Conservation (phyloP, 2,888 invertebrate genomes). For the Oithona nana region DNA sequence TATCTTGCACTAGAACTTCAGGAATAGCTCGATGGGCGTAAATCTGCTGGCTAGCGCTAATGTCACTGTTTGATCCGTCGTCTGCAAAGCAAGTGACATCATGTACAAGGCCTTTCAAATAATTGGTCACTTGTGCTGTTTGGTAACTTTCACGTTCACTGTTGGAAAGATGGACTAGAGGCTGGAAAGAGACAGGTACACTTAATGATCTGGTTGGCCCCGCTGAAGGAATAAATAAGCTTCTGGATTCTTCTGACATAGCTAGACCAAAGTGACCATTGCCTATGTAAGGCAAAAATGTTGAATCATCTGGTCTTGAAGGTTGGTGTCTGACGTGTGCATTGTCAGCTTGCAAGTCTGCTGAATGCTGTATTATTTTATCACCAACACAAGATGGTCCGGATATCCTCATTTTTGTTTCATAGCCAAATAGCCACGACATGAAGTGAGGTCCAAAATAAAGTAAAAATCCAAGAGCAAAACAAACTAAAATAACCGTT, state of each 20-base stretch:
- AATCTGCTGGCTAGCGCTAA: constrained; percentile 32
- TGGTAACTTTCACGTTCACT: constrained; percentile 23
- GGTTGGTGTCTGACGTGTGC: not conserved
- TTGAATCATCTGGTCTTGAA: not conserved
- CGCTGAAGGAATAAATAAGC: constrained; percentile 45
- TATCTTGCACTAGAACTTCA: constrained; percentile 57
- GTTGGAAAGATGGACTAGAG: constrained; percentile 20
- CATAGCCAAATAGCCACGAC: constrained; percentile 36
- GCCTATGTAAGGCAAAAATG: constrained; percentile 47
- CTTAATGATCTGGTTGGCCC: constrained; percentile 21
- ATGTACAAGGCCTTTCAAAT: constrained; percentile 42
- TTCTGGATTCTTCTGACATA: constrained; percentile 32
- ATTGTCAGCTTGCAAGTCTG: not conserved
- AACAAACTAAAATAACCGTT: constrained; percentile 34
- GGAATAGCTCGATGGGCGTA: constrained; percentile 63
- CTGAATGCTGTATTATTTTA: not conserved
- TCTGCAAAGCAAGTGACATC: constrained; percentile 23
- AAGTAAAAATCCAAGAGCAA: constrained; percentile 38
- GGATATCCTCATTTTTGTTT: constrained; percentile 29
- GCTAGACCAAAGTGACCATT: constrained; percentile 51
- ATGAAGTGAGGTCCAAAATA: constrained; percentile 45
- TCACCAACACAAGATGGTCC: not conserved
- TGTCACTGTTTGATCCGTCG: not conserved
- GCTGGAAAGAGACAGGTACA: constrained; percentile 22
- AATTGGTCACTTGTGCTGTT: constrained; percentile 47